Evolutionary conservation across 37 sponge, comb jelly and placozoan species (phyloP).

Genomic region (Petrosia ficiformis): DNA sequence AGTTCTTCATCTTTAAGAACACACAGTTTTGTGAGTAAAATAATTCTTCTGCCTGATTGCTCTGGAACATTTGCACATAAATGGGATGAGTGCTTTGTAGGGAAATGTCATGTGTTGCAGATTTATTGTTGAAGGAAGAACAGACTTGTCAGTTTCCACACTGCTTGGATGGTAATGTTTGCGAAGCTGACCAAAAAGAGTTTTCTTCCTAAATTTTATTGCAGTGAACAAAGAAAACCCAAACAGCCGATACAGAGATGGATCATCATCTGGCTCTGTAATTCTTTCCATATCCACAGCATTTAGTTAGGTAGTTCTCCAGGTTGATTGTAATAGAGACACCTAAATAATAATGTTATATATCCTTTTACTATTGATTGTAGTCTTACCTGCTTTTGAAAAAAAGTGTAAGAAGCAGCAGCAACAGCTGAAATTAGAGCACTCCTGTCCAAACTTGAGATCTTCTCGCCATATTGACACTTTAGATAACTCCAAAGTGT

Average conservation of each 20-base stretch:
- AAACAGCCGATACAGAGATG: not conserved
- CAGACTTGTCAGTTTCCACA: slow-evolving; percentile 8
- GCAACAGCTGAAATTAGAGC: too few relatives aligned
- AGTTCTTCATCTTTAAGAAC: slow-evolving; percentile 12
- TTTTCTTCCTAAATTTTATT: not conserved
- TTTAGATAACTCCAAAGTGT: not conserved
- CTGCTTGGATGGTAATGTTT: too few relatives aligned
- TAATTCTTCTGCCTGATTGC: slow-evolving; percentile 8
- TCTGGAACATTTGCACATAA: not conserved
- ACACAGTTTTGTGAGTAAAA: not conserved
- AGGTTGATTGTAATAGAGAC: not conserved
- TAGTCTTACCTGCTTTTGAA: slow-evolving; percentile 4
- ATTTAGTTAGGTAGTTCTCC: not conserved
- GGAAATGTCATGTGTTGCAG: slow-evolving; percentile 24
- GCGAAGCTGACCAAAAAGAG: not conserved
- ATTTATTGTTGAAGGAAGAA: slow-evolving; percentile 3
- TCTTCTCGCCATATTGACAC: too few relatives aligned
- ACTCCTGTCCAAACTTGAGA: too few relatives aligned
- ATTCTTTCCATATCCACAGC: not conserved
- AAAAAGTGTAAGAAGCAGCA: not conserved
- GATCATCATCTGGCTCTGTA: not conserved
- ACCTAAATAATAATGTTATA: not conserved
- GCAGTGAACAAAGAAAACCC: not conserved
- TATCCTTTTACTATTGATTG: not conserved
- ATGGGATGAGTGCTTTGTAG: not conserved